Base-by-base conservation (phyloP, 2,113 vertebrate genomes). In the Aldabrachelys gigantea region DNA sequence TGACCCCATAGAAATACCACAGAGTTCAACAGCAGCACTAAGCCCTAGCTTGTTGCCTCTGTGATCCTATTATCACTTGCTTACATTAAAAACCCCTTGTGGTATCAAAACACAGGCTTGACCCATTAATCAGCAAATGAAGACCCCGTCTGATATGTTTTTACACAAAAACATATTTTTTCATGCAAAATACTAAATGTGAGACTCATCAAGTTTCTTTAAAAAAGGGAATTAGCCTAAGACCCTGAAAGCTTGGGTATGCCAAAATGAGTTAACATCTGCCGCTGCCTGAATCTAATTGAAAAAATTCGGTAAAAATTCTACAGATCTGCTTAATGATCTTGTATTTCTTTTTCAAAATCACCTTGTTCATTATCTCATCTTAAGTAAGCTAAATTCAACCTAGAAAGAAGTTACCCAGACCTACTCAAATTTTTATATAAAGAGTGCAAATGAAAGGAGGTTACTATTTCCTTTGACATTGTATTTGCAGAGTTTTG, bases 261-360 rank as follows among this genome's bases (percentile, higher is more conserved):
- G 93, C 94, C 95, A 97, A 94, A 96, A 96, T 95, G 92, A 97
- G 94, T 95, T 97, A 98, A 95, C 97, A 97, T 97, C 97, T 98
- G 97, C 97, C 95, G 92, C 97, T 97, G 95, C 97, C 96, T 96
- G 96, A 97, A 97, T 98, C 97, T 97, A 97, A 98, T 96, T 97
- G 98, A 98, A 98, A 98, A 97, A 97, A 98, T 98, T 98, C 97
- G 97, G 98, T 98, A 97, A 96, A 97, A 98, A 96, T 97, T 97
- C 97, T 97, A 97, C 97, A 97, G 97, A 98, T 97, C 97, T 96
- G 95, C 96, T 97, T 97, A 98, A 98, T 97, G 97, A 96, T 97
- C 98, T 97, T 98, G 93, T 97, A 96, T 97, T 98, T 97, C 95
- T 97, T 96, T 97, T 91, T 96, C 94, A 96, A 96, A 98, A 97